Percentiles rank a stretch among this genome's conserved stretches.
These are phyloP conservation scores for Colistium nudipinnis DNA, from an alignment of 2,113 vertebrate genomes.

Conservation along the genomic window DNA sequence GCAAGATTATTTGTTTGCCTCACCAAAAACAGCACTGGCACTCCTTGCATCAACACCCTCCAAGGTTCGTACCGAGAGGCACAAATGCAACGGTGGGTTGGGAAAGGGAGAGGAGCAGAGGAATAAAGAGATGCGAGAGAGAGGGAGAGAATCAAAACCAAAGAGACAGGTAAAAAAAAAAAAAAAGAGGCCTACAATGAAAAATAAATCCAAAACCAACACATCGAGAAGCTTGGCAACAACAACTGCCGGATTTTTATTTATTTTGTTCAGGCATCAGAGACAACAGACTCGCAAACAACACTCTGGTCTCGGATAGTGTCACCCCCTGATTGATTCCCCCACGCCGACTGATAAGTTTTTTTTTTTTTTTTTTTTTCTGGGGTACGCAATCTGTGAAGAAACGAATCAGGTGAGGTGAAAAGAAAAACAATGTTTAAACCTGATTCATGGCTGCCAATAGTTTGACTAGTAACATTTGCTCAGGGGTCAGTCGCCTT, in stretches of 20 bases:
- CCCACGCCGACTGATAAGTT: slow-evolving; percentile 73
- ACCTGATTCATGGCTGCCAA: slow-evolving; percentile 67
- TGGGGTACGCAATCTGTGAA: slow-evolving; percentile 72
- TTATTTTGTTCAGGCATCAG: slow-evolving; percentile 63
- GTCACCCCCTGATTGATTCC: slow-evolving; percentile 77
- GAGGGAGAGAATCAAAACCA: slow-evolving; percentile 42
- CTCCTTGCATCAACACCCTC: slow-evolving; percentile 54
- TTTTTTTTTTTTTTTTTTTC: no score
- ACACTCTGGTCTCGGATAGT: slow-evolving; percentile 68
- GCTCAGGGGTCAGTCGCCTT: slow-evolving; percentile 70
- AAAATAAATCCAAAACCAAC: slow-evolving; percentile 76
- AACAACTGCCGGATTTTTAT: slow-evolving; percentile 42
- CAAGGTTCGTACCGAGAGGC: slow-evolving; percentile 50
- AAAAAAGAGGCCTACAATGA: slow-evolving; percentile 65
- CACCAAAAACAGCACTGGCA: slow-evolving; percentile 61
- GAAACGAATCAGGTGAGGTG: slow-evolving; percentile 64
- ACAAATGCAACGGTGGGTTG: slow-evolving; percentile 36
- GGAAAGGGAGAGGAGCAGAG: slow-evolving; percentile 11
- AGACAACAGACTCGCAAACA: slow-evolving; percentile 78
- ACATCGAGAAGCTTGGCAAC: slow-evolving; percentile 74
- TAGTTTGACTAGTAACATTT: slow-evolving; percentile 70
- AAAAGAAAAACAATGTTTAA: slow-evolving; percentile 71
- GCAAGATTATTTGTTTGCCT: slow-evolving; percentile 53
- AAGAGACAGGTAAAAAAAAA: slow-evolving; percentile 13
- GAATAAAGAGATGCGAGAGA: background rate